These are phyloP conservation scores for Mirza zaza DNA, from an alignment of 2,113 vertebrate genomes.

Conservation along the genomic window DNA sequence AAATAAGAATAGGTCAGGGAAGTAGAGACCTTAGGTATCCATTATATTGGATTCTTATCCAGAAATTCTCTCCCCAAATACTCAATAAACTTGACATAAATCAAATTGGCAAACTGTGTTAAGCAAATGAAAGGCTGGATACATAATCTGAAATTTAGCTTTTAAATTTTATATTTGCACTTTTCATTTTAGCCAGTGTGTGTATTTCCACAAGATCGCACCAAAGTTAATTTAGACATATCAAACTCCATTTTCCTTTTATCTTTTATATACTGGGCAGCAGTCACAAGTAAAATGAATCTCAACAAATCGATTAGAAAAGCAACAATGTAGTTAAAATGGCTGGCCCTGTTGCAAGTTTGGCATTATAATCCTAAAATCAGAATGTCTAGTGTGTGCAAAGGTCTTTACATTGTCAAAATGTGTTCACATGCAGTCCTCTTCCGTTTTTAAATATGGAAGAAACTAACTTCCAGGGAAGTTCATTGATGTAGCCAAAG, in stretches of 20 bases:
- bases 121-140: background rate
- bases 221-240: slow-evolving; percentile 7
- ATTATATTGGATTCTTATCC: background rate
- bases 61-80: background rate
- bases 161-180: background rate
- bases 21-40: background rate
- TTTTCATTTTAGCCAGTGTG: background rate
- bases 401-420: background rate
- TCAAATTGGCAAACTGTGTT: background rate
- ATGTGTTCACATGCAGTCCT: background rate
- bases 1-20: background rate
- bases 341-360: too few species aligned
- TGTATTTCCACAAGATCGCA: background rate
- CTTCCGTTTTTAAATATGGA: background rate
- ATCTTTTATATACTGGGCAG: background rate
- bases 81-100: background rate
- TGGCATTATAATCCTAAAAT: background rate
- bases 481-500: background rate
- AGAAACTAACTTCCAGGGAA: background rate
- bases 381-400: background rate
- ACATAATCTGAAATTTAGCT: background rate
- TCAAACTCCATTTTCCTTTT: background rate
- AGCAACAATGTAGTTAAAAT: background rate
- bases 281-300: background rate
- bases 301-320: background rate